phyloP scores from a whole-genome alignment of 2,888 invertebrate genomes.

The Agrilus biguttatus region DNA sequence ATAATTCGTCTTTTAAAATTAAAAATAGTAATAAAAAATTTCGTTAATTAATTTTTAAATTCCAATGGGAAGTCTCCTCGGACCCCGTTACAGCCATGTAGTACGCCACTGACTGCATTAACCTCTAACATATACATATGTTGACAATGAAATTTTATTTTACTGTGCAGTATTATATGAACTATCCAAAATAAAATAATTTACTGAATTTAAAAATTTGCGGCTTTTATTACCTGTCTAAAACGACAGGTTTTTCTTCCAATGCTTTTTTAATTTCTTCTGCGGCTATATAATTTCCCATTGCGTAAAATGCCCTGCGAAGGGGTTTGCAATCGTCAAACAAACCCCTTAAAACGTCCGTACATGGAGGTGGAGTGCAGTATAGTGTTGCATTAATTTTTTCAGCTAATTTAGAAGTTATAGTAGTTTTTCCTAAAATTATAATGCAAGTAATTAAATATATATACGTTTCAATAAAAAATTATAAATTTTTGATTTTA shows the following conservation, averaged over 20 bases:
- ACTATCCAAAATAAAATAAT: neutral
- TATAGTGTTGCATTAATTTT: constrained; percentile 20
- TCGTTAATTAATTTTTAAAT: too few relatives aligned
- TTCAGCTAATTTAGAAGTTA: constrained; percentile 23
- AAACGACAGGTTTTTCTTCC: constrained; percentile 25
- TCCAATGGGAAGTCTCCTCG: too few relatives aligned
- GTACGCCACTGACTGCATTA: too few relatives aligned
- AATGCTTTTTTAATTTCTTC: constrained; percentile 22
- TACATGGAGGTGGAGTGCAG: constrained; percentile 28
- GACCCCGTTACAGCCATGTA: too few relatives aligned
- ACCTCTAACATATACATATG: too few relatives aligned
- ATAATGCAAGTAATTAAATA: neutral
- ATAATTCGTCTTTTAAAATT: too few relatives aligned
- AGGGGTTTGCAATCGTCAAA: constrained; percentile 24
- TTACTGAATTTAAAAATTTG: too few relatives aligned
- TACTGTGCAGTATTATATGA: neutral
- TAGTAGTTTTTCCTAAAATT: constrained; percentile 29
- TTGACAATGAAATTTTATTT: neutral
- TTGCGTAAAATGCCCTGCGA: constrained; percentile 29
- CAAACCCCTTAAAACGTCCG: constrained; percentile 21
- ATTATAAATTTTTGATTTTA: constrained; percentile 1
- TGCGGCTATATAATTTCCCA: constrained; percentile 34
- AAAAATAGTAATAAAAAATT: too few relatives aligned
- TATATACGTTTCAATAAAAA: too few relatives aligned
- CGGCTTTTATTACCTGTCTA: constrained; percentile 27